These are phyloP conservation scores for Stenichneumon culpator DNA, from an alignment of 2,888 invertebrate genomes.

Conservation along the genomic window DNA sequence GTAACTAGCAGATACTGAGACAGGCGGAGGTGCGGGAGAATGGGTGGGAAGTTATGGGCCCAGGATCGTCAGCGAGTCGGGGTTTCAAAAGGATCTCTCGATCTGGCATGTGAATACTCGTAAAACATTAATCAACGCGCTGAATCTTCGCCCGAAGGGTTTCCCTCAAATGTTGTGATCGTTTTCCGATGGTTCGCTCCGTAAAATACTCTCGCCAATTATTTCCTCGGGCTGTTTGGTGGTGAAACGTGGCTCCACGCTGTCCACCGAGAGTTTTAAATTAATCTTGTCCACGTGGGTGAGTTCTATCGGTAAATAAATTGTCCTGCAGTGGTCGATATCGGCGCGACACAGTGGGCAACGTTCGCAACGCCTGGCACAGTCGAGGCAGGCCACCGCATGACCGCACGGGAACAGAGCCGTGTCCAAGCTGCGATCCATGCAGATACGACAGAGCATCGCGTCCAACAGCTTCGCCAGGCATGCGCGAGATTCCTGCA, in stretches of 20 bases:
- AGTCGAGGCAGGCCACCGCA: slow-evolving; percentile 92
- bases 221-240: slow-evolving; percentile 74
- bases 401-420: slow-evolving; percentile 96
- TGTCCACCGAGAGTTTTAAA: slow-evolving; percentile 74
- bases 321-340: slow-evolving; percentile 90
- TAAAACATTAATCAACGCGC: slow-evolving; percentile 74
- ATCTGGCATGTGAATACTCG: slow-evolving; percentile 79
- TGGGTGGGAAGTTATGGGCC: neutral
- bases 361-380: slow-evolving; percentile 90
- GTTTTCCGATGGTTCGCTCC: slow-evolving; percentile 73
- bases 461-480: slow-evolving; percentile 88
- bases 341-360: slow-evolving; percentile 92
- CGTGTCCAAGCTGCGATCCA: slow-evolving; percentile 93
- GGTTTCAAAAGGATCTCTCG: slow-evolving; percentile 70
- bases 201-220: slow-evolving; percentile 75
- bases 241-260: slow-evolving; percentile 71
- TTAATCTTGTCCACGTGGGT: slow-evolving; percentile 82
- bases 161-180: slow-evolving; percentile 79
- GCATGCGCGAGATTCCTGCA: slow-evolving; percentile 87
- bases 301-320: slow-evolving; percentile 90
- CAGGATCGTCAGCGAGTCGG: slow-evolving; percentile 21
- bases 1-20: slow-evolving; percentile 25
- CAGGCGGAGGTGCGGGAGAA: slow-evolving; percentile 2
- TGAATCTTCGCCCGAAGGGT: slow-evolving; percentile 65
- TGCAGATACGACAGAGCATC: slow-evolving; percentile 94